Evolutionary conservation across 2,888 invertebrate genomes (phyloP).

Genomic region (Drosophila parthenogenetica): DNA sequence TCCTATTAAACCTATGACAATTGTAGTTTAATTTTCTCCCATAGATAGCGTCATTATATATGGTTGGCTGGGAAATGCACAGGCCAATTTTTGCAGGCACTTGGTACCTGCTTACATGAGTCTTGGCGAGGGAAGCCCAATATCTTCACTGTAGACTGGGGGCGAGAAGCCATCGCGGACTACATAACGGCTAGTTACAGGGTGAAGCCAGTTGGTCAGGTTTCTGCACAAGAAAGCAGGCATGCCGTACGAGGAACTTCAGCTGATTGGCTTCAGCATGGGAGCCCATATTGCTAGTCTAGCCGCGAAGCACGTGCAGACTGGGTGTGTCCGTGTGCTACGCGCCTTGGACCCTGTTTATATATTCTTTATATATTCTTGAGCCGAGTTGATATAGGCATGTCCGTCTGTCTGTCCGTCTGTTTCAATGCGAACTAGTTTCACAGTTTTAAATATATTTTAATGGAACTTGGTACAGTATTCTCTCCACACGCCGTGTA

Average conservation of each 20-base stretch:
- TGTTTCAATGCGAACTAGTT: too few species aligned
- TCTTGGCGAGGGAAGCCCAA: conserved; percentile 65
- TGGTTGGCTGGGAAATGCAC: conserved; percentile 82
- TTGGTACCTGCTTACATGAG: conserved; percentile 78
- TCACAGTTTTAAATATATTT: too few species aligned
- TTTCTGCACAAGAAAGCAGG: conserved; percentile 87
- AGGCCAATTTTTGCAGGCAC: conserved; percentile 74
- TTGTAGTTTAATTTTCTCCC: neutral
- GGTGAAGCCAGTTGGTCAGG: conserved; percentile 86
- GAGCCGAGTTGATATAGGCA: too few species aligned
- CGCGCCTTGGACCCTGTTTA: conserved; percentile 89
- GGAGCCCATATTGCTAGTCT: conserved; percentile 88
- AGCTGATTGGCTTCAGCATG: conserved; percentile 86
- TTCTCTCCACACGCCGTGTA: too few species aligned
- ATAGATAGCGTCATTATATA: conserved; percentile 79
- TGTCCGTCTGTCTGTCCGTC: too few species aligned
- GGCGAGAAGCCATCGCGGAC: conserved; percentile 82
- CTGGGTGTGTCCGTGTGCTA: conserved; percentile 78
- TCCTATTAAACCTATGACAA: too few species aligned
- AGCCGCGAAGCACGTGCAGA: conserved; percentile 84
- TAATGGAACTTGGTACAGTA: too few species aligned
- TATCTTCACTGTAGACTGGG: conserved; percentile 83
- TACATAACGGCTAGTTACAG: conserved; percentile 82
- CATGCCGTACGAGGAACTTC: conserved; percentile 75
- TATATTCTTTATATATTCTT: too few species aligned